A percentile compares a stretch with the other conserved stretches of the same genome.
Evolutionary conservation across 2,797 vertebrate species (phyloP).

Genomic region (Pseudochirops cupreus): DNA sequence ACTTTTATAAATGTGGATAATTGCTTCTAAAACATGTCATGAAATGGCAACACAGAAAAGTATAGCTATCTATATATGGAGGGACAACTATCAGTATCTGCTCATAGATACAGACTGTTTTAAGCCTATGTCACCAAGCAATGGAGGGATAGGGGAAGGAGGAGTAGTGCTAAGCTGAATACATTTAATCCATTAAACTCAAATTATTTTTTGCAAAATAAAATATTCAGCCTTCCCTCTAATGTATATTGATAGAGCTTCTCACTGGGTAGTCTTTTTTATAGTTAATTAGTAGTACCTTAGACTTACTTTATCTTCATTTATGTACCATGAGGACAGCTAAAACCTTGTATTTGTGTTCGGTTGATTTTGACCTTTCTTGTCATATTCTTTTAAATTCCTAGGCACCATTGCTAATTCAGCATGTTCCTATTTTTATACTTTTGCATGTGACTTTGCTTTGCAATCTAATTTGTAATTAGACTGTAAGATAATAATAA

Average conservation of each 20-base stretch:
- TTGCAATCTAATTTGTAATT: slow-evolving; percentile 34
- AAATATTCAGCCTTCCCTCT: not conserved
- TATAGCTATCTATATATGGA: not conserved
- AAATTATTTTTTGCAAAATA: not conserved
- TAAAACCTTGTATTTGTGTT: not conserved
- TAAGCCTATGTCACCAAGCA: not conserved
- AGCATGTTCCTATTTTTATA: not conserved
- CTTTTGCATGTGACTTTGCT: not conserved
- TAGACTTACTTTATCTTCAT: not conserved
- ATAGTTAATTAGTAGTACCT: not conserved
- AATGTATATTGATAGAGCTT: not conserved
- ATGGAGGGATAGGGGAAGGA: not conserved
- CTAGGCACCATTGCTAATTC: not conserved
- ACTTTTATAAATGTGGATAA: not conserved
- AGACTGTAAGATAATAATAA: not conserved
- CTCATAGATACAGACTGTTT: not conserved
- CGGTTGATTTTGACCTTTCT: not conserved
- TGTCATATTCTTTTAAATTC: not conserved
- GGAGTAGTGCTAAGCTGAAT: not conserved
- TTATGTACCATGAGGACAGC: not conserved
- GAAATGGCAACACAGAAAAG: not conserved
- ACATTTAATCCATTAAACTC: not conserved
- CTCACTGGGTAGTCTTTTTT: not conserved
- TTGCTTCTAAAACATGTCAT: not conserved
- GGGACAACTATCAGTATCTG: not conserved